phyloP scores from a whole-genome alignment of 2,888 invertebrate genomes.

The Cantharis flavilabris region DNA sequence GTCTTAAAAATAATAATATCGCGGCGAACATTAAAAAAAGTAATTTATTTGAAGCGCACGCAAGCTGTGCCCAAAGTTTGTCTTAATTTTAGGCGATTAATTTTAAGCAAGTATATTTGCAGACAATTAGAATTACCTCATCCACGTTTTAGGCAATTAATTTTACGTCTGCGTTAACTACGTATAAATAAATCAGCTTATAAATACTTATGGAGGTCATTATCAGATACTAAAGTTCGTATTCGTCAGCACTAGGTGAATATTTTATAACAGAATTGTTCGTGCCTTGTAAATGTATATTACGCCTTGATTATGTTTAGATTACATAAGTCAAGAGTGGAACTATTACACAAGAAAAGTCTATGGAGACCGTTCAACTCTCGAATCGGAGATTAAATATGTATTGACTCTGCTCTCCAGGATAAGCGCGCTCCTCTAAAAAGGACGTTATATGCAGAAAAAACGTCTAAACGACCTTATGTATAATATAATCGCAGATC shows the following conservation, averaged over 20 bases:
- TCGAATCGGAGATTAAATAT: constrained; percentile 40
- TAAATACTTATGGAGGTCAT: constrained; percentile 20
- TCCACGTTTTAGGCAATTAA: constrained; percentile 15
- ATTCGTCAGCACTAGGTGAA: constrained; percentile 35
- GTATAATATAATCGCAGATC: background rate
- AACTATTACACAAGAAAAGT: constrained; percentile 33
- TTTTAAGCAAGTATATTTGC: constrained; percentile 4
- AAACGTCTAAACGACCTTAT: background rate
- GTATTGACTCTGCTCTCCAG: constrained; percentile 32
- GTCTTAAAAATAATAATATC: background rate
- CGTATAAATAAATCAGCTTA: constrained; percentile 21
- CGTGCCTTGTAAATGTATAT: constrained; percentile 43
- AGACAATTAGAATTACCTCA: constrained; percentile 10
- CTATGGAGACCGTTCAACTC: constrained; percentile 38
- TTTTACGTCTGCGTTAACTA: constrained; percentile 17
- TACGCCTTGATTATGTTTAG: constrained; percentile 45
- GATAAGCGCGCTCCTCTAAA: constrained; percentile 34
- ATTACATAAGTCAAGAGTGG: constrained; percentile 39
- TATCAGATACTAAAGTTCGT: constrained; percentile 25
- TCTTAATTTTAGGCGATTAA: constrained; percentile 14
- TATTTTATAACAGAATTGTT: constrained; percentile 39
- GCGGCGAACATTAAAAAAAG: background rate
- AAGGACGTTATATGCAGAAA: constrained; percentile 1
- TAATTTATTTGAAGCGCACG: constrained; percentile 5
- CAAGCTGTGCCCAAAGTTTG: background rate